Evolutionary conservation across 2,113 vertebrate genomes (phyloP).

Genomic region (Dasyurus viverrinus): DNA sequence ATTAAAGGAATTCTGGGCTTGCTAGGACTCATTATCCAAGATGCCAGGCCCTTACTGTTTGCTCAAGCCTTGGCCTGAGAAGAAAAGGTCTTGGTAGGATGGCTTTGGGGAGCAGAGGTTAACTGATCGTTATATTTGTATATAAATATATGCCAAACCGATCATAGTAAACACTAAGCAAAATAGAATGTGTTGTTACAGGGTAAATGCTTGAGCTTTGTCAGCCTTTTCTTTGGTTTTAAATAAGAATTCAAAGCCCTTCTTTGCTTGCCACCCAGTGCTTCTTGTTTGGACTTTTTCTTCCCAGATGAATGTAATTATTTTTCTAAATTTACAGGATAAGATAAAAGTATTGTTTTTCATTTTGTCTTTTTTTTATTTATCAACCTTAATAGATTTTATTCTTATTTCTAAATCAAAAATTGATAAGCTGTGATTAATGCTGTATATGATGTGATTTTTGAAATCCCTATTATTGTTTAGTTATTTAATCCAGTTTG

Average conservation of each 20-base stretch:
- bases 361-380: slow-evolving; percentile 7
- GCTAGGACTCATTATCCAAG: slow-evolving; percentile 59
- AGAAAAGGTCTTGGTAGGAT: not conserved
- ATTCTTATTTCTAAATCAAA: slow-evolving; percentile 50
- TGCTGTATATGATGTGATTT: slow-evolving; percentile 25
- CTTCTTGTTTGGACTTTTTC: slow-evolving; percentile 41
- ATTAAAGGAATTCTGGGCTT: slow-evolving; percentile 64
- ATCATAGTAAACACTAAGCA: slow-evolving; percentile 18
- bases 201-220: not conserved
- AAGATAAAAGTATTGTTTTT: slow-evolving; percentile 19
- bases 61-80: slow-evolving; percentile 41
- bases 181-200: not conserved
- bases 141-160: not conserved
- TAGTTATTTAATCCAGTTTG: slow-evolving; percentile 6
- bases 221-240: not conserved
- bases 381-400: slow-evolving; percentile 42
- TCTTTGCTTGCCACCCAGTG: not conserved
- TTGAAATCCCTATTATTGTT: slow-evolving; percentile 33
- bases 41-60: slow-evolving; percentile 56
- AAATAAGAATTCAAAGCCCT: slow-evolving; percentile 41
- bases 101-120: slow-evolving; percentile 11
- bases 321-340: slow-evolving; percentile 31
- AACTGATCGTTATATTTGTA: slow-evolving; percentile 17
- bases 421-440: not conserved
- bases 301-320: slow-evolving; percentile 7